Conservation (phyloP, 2,113 vertebrate genomes). For the Parotia lawesii region DNA sequence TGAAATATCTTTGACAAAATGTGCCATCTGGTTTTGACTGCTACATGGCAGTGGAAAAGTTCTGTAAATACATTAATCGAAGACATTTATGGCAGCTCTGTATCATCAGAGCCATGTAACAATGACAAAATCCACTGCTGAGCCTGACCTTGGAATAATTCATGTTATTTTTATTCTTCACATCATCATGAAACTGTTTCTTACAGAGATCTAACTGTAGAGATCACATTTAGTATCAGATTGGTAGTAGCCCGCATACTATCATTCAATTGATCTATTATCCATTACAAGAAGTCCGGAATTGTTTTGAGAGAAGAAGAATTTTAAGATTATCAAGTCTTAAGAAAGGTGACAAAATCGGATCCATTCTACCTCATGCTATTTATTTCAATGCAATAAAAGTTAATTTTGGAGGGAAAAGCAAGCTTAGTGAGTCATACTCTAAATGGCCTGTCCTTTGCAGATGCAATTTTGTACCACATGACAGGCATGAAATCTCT, state of each 20-base stretch:
- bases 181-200: not conserved
- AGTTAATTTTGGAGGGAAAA: not conserved
- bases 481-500: not conserved
- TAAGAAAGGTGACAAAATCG: not conserved
- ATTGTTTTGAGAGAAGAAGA: not conserved
- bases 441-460: not conserved
- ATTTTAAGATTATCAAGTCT: not conserved
- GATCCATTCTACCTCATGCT: not conserved
- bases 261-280: not conserved
- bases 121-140: not conserved
- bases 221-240: not conserved
- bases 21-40: conserved; percentile 10
- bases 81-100: not conserved
- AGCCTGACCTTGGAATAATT: not conserved
- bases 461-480: not conserved
- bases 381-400: not conserved
- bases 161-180: not conserved
- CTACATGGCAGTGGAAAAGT: not conserved
- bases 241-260: rapidly evolving
- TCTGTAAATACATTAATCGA: not conserved
- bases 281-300: not conserved
- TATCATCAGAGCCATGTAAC: not conserved
- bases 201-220: not conserved
- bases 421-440: not conserved
- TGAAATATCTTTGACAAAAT: not conserved